These are phyloP conservation scores for Exephanes ischioxanthus DNA, from an alignment of 2,888 invertebrate species.

Conservation along the genomic window DNA sequence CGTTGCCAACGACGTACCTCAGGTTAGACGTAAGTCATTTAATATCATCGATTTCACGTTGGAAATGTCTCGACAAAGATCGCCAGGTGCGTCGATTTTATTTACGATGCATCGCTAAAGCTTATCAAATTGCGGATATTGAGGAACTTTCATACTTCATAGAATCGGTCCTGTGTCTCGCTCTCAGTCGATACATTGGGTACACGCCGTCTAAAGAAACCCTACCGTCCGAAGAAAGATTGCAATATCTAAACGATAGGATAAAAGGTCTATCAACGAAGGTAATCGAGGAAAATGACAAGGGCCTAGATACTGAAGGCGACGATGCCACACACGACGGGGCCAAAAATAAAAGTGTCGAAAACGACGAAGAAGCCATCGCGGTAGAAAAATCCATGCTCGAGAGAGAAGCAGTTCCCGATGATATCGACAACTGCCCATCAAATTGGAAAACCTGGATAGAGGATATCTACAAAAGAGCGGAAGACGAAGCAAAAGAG, in stretches of 20 bases:
- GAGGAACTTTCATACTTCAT: slow-evolving; percentile 33
- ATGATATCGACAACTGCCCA: not conserved
- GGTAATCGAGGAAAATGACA: not conserved
- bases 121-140: slow-evolving; percentile 37
- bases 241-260: slow-evolving; percentile 28
- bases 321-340: not conserved
- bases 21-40: slow-evolving; percentile 37
- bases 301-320: not conserved
- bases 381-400: no score
- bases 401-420: not conserved
- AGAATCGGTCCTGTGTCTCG: slow-evolving; percentile 32
- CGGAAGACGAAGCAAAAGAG: slow-evolving; percentile 15
- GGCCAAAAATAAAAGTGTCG: not conserved
- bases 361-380: not conserved
- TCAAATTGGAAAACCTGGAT: slow-evolving; percentile 43
- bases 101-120: slow-evolving; percentile 34
- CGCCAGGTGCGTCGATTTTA: slow-evolving; percentile 34
- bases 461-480: slow-evolving; percentile 22
- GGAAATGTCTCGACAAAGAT: not conserved
- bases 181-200: slow-evolving; percentile 31
- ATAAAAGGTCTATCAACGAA: slow-evolving; percentile 35
- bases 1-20: slow-evolving; percentile 46
- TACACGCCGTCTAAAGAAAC: not conserved
- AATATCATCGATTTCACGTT: slow-evolving; percentile 2
- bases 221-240: slow-evolving; percentile 22